Evolutionary conservation across 2,888 invertebrate genomes (phyloP), one percentile per base, ranked within the genome.

Genomic region (Agapetus fuscipes): DNA sequence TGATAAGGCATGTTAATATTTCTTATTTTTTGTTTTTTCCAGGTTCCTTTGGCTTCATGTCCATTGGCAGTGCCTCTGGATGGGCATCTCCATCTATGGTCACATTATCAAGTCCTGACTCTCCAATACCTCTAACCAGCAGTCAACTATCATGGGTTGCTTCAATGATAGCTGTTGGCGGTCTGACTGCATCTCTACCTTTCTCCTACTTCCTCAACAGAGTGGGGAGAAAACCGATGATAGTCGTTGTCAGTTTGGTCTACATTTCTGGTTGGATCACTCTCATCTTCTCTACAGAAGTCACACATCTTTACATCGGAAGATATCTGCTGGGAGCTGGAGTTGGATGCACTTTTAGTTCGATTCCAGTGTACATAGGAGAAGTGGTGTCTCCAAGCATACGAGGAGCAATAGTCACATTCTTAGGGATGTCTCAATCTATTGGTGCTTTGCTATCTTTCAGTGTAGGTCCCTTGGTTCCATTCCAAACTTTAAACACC

Each of bases 41-140:
- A 48, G 48, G 40, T 36, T 42, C 40, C 5, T 40, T 48, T 17
- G 39, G 42, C 3, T 48, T 48, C 24, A 34, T 42, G 12, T 41
- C 40, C n/a, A 40, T 45, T 13, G 48, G 48, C 2, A 25, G 26
- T 14, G 34, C 40, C 10, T 35, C 40, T n/a, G 48, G 41, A 43
- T 48, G 48, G 48, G 33, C 48, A 16, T 40, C 45, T 9, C 48
- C 48, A 15, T 48, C 48, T 10, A 16, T 48, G 17, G 48, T 45
- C 11, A 48, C 39, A 9, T 24, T 48, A 27, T 28, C 48, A 17
- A 39, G 45, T 17, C 27, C 17, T 2, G 45, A 45, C 39, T 48
- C 48, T 9, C 43, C 43, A 5, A 43, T 48, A 13, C 28, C 34
- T 29, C 11, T 41, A 20, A 30, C 34, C 14, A 44, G 31, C 30